These are phyloP conservation scores for Boulengeromyrus knoepffleri DNA, from an alignment of 2,113 vertebrate genomes.

Conservation along the genomic window DNA sequence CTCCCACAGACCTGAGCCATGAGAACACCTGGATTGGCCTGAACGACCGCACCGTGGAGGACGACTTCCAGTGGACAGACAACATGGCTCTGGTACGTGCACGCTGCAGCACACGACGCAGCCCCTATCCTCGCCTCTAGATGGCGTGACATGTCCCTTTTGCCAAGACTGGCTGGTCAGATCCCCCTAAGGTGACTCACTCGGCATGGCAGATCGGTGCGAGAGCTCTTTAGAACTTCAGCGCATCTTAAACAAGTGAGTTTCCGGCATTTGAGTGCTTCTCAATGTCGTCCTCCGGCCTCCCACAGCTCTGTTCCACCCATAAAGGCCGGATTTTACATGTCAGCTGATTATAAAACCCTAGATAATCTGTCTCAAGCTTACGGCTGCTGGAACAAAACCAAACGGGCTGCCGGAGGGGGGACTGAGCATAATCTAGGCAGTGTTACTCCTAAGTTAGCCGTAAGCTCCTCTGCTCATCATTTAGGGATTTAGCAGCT, in stretches of 20 bases:
- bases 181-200: background rate
- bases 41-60: constrained; percentile 91
- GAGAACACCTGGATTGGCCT: constrained; percentile 95
- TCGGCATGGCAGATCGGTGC: background rate
- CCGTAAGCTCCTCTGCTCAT: background rate
- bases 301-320: background rate
- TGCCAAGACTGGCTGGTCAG: background rate
- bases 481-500: background rate
- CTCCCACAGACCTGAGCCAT: constrained; percentile 72
- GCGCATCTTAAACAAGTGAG: background rate
- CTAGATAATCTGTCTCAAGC: background rate
- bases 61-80: constrained; percentile 96
- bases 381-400: background rate
- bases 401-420: background rate
- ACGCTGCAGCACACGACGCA: background rate
- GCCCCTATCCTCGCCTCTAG: background rate
- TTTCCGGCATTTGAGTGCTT: background rate
- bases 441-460: background rate
- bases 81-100: constrained; percentile 74
- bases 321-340: background rate
- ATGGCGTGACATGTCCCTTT: background rate
- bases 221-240: background rate
- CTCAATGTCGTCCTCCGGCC: background rate
- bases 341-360: background rate
- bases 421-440: background rate